Conservation (phyloP, 1,140 invertebrate species). For the Acromyrmex charruanus region DNA sequence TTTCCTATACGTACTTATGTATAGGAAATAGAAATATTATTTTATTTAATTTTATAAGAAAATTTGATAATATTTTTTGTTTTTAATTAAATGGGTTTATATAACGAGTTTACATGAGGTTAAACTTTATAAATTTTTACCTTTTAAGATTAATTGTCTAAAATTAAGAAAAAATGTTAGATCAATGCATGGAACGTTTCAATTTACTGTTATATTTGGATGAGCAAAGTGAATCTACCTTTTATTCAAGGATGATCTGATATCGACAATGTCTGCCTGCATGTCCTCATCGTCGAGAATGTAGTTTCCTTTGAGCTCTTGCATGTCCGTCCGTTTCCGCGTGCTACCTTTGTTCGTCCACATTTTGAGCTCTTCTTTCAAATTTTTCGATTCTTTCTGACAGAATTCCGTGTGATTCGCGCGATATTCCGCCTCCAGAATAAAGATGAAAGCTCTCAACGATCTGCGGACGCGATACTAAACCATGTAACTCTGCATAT, state of each 20-base stretch:
- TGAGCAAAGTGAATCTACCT: slow-evolving; percentile 70
- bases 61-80: too few relatives aligned
- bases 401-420: slow-evolving; percentile 78
- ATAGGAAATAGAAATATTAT: too few relatives aligned
- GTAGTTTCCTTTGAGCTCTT: slow-evolving; percentile 79
- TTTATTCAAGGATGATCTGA: slow-evolving; percentile 80
- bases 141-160: slow-evolving; percentile 2
- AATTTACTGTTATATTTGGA: neutral
- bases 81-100: too few relatives aligned
- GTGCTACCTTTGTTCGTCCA: slow-evolving; percentile 35
- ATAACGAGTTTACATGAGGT: neutral
- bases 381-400: slow-evolving; percentile 64
- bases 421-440: slow-evolving; percentile 81
- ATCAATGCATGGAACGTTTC: neutral
- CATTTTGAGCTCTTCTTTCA: slow-evolving; percentile 16
- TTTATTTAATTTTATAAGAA: too few relatives aligned
- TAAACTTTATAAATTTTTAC: neutral
- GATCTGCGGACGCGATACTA: slow-evolving; percentile 74
- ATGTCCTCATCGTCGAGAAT: slow-evolving; percentile 74
- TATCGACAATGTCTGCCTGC: slow-evolving; percentile 69
- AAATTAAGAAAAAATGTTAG: neutral
- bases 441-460: slow-evolving; percentile 81
- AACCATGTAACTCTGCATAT: neutral
- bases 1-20: too few relatives aligned
- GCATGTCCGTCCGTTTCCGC: neutral